Conservation (phyloP, 1,140 invertebrate genomes). For the Listronotus bonariensis region DNA sequence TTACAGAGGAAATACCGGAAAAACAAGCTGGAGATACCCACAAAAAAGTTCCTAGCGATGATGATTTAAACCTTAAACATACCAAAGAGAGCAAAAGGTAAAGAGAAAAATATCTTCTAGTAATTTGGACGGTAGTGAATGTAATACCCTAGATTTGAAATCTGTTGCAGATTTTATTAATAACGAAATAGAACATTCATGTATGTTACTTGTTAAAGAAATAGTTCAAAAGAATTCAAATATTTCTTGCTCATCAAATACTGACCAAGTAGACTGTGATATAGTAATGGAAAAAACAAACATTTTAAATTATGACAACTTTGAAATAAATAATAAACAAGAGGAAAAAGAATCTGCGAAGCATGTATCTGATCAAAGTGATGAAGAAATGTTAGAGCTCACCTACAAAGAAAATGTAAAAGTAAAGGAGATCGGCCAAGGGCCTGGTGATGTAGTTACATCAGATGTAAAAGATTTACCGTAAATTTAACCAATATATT, state of each 20-base stretch:
- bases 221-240: constrained; percentile 3
- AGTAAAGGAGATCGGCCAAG: background rate
- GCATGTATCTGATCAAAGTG: too few species aligned
- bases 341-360: too few species aligned
- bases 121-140: background rate
- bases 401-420: background rate
- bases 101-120: background rate
- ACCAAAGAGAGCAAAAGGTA: constrained; percentile 1
- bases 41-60: background rate
- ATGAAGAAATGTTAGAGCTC: too few species aligned
- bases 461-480: too few species aligned
- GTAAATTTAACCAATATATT: too few species aligned
- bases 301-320: too few species aligned
- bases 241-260: constrained; percentile 9
- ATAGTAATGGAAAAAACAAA: background rate
- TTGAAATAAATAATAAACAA: too few species aligned
- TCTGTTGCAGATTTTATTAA: background rate
- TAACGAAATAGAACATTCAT: background rate
- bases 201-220: background rate
- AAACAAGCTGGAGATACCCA: background rate
- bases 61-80: background rate
- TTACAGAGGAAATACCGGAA: background rate
- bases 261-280: constrained; percentile 26
- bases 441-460: background rate
- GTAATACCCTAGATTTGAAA: background rate